phyloP scores from a whole-genome alignment of 2,113 vertebrate genomes.

The Tragelaphus scriptus region DNA sequence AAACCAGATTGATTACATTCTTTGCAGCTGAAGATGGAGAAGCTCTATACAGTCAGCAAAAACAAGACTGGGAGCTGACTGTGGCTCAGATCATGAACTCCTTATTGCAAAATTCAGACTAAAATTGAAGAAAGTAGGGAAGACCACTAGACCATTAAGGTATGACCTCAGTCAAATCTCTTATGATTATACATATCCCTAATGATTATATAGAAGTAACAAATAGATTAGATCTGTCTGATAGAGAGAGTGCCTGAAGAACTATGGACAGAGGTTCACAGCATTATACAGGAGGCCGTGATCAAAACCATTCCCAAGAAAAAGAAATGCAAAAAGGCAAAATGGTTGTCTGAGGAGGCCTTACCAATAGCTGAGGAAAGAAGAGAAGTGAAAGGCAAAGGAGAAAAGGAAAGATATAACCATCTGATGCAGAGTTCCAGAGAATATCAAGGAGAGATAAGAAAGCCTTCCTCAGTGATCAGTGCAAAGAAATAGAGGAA shows the following conservation, averaged over 20 bases:
- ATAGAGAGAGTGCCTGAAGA: neutral
- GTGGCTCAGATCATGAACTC: neutral
- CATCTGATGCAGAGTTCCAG: neutral
- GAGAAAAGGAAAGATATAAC: neutral
- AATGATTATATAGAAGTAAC: neutral
- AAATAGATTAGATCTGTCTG: neutral
- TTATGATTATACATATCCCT: neutral
- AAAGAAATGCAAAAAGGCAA: neutral
- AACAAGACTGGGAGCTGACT: neutral
- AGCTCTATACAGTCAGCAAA: neutral
- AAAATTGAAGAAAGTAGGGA: too few species aligned
- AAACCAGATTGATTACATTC: neutral
- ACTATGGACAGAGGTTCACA: accelerated
- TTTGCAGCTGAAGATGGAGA: neutral
- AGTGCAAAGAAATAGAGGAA: neutral
- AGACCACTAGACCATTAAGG: too few species aligned
- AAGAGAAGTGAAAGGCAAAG: neutral
- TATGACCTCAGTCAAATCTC: too few species aligned
- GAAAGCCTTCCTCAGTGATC: neutral
- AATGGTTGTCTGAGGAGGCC: neutral
- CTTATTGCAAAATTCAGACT: too few species aligned
- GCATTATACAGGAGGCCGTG: neutral
- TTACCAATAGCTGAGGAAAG: neutral
- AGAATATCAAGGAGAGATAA: neutral
- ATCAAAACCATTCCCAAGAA: neutral